Evolutionary conservation across 2,797 vertebrate genomes (phyloP).

Genomic region (Phataginus tricuspis): DNA sequence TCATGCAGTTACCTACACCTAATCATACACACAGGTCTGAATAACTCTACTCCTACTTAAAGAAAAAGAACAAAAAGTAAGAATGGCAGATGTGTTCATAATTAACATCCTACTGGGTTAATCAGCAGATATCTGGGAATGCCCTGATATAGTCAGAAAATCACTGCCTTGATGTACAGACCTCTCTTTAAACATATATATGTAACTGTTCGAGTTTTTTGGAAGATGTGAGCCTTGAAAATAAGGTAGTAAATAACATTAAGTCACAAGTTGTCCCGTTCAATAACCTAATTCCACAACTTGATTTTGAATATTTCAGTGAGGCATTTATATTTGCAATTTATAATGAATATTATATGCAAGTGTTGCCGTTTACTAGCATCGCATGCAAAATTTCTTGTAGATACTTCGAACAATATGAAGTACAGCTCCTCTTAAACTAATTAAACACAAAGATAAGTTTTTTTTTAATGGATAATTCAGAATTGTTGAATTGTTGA

Average conservation of each 20-base stretch:
- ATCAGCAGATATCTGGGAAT: constrained; percentile 85
- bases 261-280: constrained; percentile 73
- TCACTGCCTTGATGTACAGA: constrained; percentile 81
- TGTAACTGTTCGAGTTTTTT: constrained; percentile 62
- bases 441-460: background rate
- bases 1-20: constrained; percentile 28
- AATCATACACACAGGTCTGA: constrained; percentile 75
- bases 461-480: background rate
- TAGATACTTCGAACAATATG: background rate
- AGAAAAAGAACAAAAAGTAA: constrained; percentile 84
- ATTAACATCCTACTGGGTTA: constrained; percentile 88
- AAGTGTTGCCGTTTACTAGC: constrained; percentile 62
- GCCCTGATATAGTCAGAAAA: constrained; percentile 82
- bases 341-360: constrained; percentile 62
- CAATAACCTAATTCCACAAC: constrained; percentile 71
- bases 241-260: constrained; percentile 53
- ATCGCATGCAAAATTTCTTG: background rate
- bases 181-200: constrained; percentile 73
- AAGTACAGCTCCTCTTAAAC: constrained; percentile 2
- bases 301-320: constrained; percentile 68
- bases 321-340: constrained; percentile 71
- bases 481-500: background rate
- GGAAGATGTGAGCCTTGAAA: constrained; percentile 67
- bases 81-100: constrained; percentile 86
- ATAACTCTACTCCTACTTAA: constrained; percentile 84